Conservation (phyloP, 2,888 invertebrate species). For the Abscondita cerata region DNA sequence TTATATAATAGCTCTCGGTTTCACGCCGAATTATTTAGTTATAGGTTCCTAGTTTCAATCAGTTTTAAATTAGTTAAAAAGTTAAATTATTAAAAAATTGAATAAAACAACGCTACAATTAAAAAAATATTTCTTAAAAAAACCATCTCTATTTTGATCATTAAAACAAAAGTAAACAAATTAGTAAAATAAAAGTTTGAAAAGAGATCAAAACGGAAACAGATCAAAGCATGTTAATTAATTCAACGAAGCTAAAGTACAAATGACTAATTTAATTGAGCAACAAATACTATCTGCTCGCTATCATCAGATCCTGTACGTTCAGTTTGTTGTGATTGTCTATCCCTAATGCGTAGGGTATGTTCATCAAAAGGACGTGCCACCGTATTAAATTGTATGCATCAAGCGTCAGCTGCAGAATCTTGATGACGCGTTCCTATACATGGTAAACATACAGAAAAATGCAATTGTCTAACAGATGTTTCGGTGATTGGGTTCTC, state of each 20-base stretch:
- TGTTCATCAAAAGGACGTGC: constrained; percentile 17
- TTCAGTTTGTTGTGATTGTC: constrained; percentile 14
- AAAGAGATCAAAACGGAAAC: constrained; percentile 32
- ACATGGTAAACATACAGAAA: constrained; percentile 38
- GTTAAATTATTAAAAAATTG: too few species aligned
- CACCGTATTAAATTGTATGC: constrained; percentile 34
- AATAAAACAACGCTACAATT: too few species aligned
- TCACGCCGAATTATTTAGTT: too few species aligned
- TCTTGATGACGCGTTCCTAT: constrained; percentile 51
- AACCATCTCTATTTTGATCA: not conserved
- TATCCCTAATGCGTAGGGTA: constrained; percentile 13
- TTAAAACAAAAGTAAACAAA: constrained; percentile 9
- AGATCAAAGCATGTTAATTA: constrained; percentile 34
- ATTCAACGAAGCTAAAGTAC: constrained; percentile 35
- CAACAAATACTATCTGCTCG: constrained; percentile 47
- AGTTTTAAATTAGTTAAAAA: too few species aligned
- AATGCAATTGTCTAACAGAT: constrained; percentile 32
- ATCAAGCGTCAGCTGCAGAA: constrained; percentile 52
- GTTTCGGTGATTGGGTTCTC: constrained; percentile 6
- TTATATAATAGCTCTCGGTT: too few species aligned
- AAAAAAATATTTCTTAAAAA: too few species aligned
- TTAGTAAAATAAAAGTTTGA: constrained; percentile 12
- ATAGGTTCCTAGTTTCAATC: too few species aligned
- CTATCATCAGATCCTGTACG: constrained; percentile 40
- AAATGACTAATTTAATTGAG: constrained; percentile 54